phyloP scores from a whole-genome alignment of 2,888 invertebrate genomes.

The Saturnia japonica region DNA sequence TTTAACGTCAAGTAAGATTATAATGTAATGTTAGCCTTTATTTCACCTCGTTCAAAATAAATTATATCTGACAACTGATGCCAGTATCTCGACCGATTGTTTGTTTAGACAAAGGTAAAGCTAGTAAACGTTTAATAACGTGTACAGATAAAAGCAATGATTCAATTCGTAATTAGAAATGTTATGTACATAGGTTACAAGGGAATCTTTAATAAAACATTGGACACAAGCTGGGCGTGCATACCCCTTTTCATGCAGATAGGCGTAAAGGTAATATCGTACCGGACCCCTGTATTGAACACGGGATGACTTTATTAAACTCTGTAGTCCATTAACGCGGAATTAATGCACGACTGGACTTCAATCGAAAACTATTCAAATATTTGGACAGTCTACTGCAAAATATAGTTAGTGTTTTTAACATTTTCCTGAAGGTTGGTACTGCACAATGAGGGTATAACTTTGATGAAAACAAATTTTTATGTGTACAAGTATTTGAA shows the following conservation, averaged over 20 bases:
- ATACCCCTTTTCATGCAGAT: not conserved
- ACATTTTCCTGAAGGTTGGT: not conserved
- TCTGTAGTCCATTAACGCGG: constrained; percentile 9
- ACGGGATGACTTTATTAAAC: constrained; percentile 13
- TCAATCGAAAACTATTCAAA: constrained; percentile 12
- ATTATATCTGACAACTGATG: no score
- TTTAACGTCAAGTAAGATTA: no score
- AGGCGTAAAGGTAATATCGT: constrained; percentile 15
- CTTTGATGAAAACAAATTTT: not conserved
- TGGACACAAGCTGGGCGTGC: constrained; percentile 12
- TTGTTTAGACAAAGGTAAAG: not conserved
- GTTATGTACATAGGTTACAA: not conserved
- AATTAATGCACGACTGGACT: constrained; percentile 17
- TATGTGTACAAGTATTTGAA: no score
- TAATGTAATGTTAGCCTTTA: no score
- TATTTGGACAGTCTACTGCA: constrained; percentile 4
- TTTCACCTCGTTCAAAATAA: no score
- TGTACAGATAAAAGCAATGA: not conserved
- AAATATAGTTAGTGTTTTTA: not conserved
- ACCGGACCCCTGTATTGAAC: constrained; percentile 7
- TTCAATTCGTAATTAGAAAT: not conserved
- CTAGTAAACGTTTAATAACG: not conserved
- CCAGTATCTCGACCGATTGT: not conserved
- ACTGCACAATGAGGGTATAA: not conserved
- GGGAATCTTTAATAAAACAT: constrained; percentile 10